Base-by-base conservation (phyloP, 2,888 invertebrate genomes). In the Gonocerus acuteangulatus region DNA sequence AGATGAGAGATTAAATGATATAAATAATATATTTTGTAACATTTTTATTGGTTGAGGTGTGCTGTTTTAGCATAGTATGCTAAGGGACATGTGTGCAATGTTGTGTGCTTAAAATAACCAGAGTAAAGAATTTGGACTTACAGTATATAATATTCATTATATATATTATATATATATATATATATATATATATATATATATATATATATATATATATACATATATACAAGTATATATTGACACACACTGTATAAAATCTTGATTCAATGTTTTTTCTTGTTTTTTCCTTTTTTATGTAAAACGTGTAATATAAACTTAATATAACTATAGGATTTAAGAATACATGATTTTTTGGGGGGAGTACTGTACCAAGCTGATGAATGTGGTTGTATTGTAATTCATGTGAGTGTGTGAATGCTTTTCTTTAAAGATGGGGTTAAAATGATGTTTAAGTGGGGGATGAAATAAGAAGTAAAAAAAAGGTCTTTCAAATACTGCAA, bases 221-320 rank as follows among this genome's bases (percentile, higher is more conserved):
- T 48, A 59, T 48, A 34, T 39, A 39, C n/a, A 15, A 9, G n/a
- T 9, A n/a, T 39, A 39, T 39, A 60, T 60, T 44, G 18, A 39
- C 18, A 60, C 48, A 48, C 34, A 51, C 36, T 49, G 48, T 60
- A 51, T 60, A 44, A 42, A 60, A 39, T 23, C 36, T 60, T 60
- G 48, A 48, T 60, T 60, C 48, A 9, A 60, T 49, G 49, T 60
- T 61, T 61, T 61, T 18, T 36, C 39, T 39, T n/a, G n/a, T n/a
- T n/a, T n/a, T 54, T 54, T 4, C 1, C 57, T 49, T 61, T 63
- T 61, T n/a, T 58, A 56, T 65, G 64, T 65, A 65, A 59, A 65
- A 60, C 60, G 49, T 65, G 64, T 65, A 65, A 62, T 57, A 65
- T 57, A 65, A 57, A 32, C 45, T 47, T 57, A 39, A 57, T 47